Base-by-base conservation (phyloP, 2,888 invertebrate genomes). In the Nomada fucata region DNA sequence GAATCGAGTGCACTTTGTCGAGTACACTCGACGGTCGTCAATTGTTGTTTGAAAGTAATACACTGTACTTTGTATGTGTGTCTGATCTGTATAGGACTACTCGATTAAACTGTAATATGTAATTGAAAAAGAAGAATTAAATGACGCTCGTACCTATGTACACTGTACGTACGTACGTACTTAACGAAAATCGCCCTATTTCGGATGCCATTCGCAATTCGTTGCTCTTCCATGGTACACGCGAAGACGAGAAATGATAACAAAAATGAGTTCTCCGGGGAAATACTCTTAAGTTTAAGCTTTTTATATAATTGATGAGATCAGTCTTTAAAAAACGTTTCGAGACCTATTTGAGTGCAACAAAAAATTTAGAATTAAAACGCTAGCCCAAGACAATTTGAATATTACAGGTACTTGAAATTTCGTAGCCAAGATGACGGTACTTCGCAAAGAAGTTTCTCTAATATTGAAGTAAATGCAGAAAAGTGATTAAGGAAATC, bases 41-140 rank as follows among this genome's bases (percentile, higher is more conserved):
- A 93, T 93, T 93, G 91, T 92, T 93, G 93, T 93, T 92, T 93
- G 93, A 93, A 93, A 93, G 93, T 93, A 93, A 92, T 90, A 91
- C 88, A 86, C 89, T 90, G 87, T 91, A 92, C 90, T 91, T 90
- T 91, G 90, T 91, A 91, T 85, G 87, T 76, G 80, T 77, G 77
- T 85, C 64, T 77, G 81, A 50, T 86, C 82, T 83, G 86, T 89
- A 20, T 26, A 89, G 88, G 81, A 76, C 89, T 71, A 89, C 87
- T 87, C 87, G 86, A 88, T 83, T 73, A 76, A 70, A 86, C 70
- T 85, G 82, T 87, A 87, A 83, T 80, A 80, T 85, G 82, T 84
- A 84, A 88, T 69, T 11, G n/a, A 29, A 36, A 65, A n/a, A 60
- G 57, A 64, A 50, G 44, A 15, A 29, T 79, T 79, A 83, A 73